Evolutionary conservation across 2,797 vertebrate species (phyloP), one percentile per base, ranked within the genome.

Genomic region (Alexandromys oeconomus): DNA sequence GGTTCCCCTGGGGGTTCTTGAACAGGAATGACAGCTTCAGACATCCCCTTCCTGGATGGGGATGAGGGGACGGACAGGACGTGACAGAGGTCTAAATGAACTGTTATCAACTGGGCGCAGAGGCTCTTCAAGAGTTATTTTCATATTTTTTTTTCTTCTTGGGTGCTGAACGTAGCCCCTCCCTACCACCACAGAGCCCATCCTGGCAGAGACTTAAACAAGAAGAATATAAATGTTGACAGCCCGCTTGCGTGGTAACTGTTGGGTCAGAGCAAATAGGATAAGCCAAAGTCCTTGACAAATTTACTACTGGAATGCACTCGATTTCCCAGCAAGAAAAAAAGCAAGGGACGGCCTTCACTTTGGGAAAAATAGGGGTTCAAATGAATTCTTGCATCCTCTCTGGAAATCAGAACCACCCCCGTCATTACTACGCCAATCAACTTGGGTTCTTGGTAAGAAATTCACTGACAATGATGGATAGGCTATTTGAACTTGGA

Each of bases 401-500:
- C 81, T 91, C 77, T 95, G 37, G 54, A 89, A 94, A 95, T 76
- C 67, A 90, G 71, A 11, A 48, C 54, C 40, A 34, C 63, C 76
- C 92, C 31, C 93, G 63, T 81, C 79, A 94, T 77, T 74, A 91
- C 74, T 57, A 93, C 12, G 46, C 61, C 86, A 95, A 94, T 48
- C 43, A 92, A 77, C 61, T 89, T 74, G n/a, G 59, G 78, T 57
- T 89, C 78, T 87, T 87, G 74, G 87, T 92, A 91, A 89, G 92
- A 89, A 96, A 96, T 87, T 89, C 96, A 95, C 37, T 94, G 89
- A 92, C 54, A 87, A 40, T 69, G 65, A 93, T 57, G 17, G 69
- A 88, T 57, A 92, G 71, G 48, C 76, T 95, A 84, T 89, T 85
- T 93, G 76, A 96, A 94, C 76, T 94, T 97, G 51, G 93, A 94